Base-by-base conservation (phyloP, 2,113 vertebrate species). In the Amblyornis subalaris region DNA sequence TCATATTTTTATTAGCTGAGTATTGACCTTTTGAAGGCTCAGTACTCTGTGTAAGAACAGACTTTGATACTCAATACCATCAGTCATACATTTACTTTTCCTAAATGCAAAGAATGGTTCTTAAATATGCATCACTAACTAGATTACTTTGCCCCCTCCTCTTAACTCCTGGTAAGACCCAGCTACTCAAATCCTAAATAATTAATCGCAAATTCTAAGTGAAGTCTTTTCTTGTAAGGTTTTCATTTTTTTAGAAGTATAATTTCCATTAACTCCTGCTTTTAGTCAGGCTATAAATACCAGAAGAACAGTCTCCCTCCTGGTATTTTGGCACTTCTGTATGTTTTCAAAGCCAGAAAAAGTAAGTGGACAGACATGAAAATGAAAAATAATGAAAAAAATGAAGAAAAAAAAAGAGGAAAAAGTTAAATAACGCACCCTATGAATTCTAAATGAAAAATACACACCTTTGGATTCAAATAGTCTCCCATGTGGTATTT, bases 241-340 rank as follows among this genome's bases (percentile, higher is more conserved):
- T 93, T 96, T 62, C 3, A 35, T 75, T 94, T 94, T 79, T 77
- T 36, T 1, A 10, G 50, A 91, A 90, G 69, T 53, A 65, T 74
- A 95, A 95, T 97, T 95, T 97, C 96, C 88, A 95, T 97, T 95
- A 97, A 96, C 90, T 95, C 88, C 92, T 95, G 71, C 76, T 95
- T 95, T 93, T 89, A 94, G 90, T 93, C 65, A 81, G 75, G 72
- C 90, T 93, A 90, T 95, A 97, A 97, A 96, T 97, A 95, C 92
- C 93, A 95, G 72, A 95, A 94, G 72, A 96, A 88, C 95, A 95
- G 91, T 91, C 90, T 95, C 85, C 29, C 75, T 95, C 57, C 75
- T 92, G 93, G 90, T 95, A 96, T 97, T 97, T 97, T 97, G 96
- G 96, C 96, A 95, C 82, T 90, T 94, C 53, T 67, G 82, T 86